Percentiles rank a stretch among this genome's conserved stretches.
Conservation (phyloP, 2,797 vertebrate genomes). For the Sebastes baramenuke region DNA sequence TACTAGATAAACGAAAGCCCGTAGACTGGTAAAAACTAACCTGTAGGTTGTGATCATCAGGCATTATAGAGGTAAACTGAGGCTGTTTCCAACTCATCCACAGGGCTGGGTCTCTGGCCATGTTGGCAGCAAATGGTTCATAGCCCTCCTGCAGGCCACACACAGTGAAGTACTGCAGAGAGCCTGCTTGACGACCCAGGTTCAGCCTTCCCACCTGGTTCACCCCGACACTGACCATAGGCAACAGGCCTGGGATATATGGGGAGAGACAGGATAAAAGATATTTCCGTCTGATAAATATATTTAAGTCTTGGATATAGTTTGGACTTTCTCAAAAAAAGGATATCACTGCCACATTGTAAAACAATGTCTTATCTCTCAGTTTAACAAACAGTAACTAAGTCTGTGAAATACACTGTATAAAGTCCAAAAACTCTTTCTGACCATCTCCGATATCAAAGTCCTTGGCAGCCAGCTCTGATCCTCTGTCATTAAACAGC, state of each 20-base stretch:
- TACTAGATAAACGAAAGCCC: background rate
- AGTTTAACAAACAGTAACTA: background rate
- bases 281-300: background rate
- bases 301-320: background rate
- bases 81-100: conserved; percentile 94
- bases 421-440: conserved; percentile 45
- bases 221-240: conserved; percentile 89
- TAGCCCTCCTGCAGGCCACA: conserved; percentile 95
- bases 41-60: conserved; percentile 87
- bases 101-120: conserved; percentile 89
- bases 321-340: background rate
- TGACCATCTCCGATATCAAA: conserved; percentile 89
- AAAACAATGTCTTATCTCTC: background rate
- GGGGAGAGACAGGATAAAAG: background rate
- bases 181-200: conserved; percentile 87
- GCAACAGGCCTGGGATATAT: conserved; percentile 86
- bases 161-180: conserved; percentile 89
- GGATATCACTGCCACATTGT: background rate
- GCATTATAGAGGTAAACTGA: conserved; percentile 87
- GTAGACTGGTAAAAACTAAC: conserved; percentile 66
- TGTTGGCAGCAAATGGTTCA: conserved; percentile 92
- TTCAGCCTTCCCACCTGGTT: conserved; percentile 93
- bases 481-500: conserved; percentile 91
- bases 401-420: background rate
- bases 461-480: conserved; percentile 92